phyloP scores from a whole-genome alignment of 2,797 vertebrate genomes.

The Menidia menidia region DNA sequence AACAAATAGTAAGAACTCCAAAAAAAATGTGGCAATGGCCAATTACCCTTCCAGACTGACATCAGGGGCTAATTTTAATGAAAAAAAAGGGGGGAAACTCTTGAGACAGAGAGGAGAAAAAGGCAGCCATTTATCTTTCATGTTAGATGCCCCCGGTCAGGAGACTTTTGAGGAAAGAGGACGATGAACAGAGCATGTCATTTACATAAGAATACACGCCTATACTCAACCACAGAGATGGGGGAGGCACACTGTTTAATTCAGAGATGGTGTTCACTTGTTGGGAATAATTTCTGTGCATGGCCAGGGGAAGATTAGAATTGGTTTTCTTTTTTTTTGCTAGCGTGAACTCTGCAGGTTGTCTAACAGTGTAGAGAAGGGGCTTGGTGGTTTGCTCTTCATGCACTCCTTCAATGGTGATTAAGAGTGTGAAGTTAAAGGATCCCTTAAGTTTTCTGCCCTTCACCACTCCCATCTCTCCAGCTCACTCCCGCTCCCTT shows the following conservation, averaged over 20 bases:
- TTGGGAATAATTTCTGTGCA: slow-evolving; percentile 69
- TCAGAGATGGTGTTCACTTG: slow-evolving; percentile 60
- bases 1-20: slow-evolving; percentile 21
- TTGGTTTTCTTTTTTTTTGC: slow-evolving; percentile 61
- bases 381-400: slow-evolving; percentile 54
- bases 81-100: slow-evolving; percentile 67
- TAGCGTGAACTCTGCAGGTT: slow-evolving; percentile 42
- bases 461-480: slow-evolving; percentile 64
- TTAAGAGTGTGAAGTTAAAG: slow-evolving; percentile 75
- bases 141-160: slow-evolving; percentile 69
- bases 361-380: slow-evolving; percentile 46
- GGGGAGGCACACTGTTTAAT: slow-evolving; percentile 59
- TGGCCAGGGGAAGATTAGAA: slow-evolving; percentile 69
- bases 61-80: slow-evolving; percentile 68
- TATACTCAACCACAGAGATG: slow-evolving; percentile 52
- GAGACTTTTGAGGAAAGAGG: slow-evolving; percentile 52
- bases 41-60: slow-evolving; percentile 68
- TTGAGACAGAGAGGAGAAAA: slow-evolving; percentile 50
- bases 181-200: slow-evolving; percentile 41
- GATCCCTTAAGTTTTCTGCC: slow-evolving; percentile 74
- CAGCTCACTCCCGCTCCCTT: slow-evolving; percentile 57
- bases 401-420: slow-evolving; percentile 66
- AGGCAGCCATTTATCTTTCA: slow-evolving; percentile 71
- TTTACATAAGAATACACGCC: slow-evolving; percentile 81
- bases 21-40: slow-evolving; percentile 57